Percentiles rank a stretch among this genome's conserved stretches.
These are phyloP conservation scores for Scaptodrosophila latifasciaeformis DNA, from an alignment of 2,888 invertebrate genomes.

Conservation along the genomic window DNA sequence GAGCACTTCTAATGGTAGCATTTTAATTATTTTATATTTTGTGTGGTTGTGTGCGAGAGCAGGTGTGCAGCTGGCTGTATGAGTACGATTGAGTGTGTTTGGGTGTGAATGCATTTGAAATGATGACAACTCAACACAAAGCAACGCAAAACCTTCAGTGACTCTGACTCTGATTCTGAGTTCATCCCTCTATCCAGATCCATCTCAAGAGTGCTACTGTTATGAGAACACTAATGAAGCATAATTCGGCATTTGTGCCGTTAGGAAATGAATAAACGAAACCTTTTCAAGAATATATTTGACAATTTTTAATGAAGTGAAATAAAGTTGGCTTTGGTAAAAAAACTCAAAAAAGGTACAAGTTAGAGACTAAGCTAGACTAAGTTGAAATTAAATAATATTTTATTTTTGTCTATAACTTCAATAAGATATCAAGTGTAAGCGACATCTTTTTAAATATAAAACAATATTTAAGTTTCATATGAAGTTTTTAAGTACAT, in stretches of 20 bases:
- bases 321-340: too few species aligned
- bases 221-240: constrained; percentile 60
- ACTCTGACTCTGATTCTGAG: constrained; percentile 30
- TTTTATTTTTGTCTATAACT: too few species aligned
- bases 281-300: constrained; percentile 39
- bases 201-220: constrained; percentile 3
- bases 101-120: constrained; percentile 40
- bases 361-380: too few species aligned
- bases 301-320: constrained; percentile 53
- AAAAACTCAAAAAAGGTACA: too few species aligned
- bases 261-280: constrained; percentile 42
- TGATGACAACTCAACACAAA: constrained; percentile 46
- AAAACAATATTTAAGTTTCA: constrained; percentile 2
- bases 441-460: constrained; percentile 1
- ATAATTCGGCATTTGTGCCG: constrained; percentile 57
- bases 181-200: too few species aligned
- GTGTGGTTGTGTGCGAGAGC: constrained; percentile 1
- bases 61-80: constrained; percentile 19
- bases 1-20: constrained; percentile 45
- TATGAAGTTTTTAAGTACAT: background rate
- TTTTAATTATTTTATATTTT: constrained; percentile 66
- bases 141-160: constrained; percentile 29
- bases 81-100: background rate
- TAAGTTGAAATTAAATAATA: too few species aligned
- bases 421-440: background rate